Evolutionary conservation across 1,140 invertebrate species (phyloP), one percentile per base, ranked within the genome.

Genomic region (Psix sp.): DNA sequence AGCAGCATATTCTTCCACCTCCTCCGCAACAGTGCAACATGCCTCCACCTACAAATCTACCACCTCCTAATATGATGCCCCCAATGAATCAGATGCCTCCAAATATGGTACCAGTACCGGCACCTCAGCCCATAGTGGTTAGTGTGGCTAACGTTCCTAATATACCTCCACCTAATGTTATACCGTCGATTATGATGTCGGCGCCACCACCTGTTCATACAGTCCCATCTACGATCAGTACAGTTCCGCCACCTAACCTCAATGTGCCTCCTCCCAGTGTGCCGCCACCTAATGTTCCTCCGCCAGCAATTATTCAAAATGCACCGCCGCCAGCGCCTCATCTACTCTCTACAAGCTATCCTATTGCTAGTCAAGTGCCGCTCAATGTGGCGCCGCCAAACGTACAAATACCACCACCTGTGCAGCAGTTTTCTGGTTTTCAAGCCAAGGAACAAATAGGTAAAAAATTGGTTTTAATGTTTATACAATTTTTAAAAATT

Each of bases 21-120:
- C 81, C 84, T 7, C 81, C 84, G 7, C 86, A 84, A 36, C 82
- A 77, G 68, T 88, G 76, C 78, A 86, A 73, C 56, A 82, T 88
- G 57, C 83, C 84, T 11, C 87, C 88, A 18, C 89, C 87, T 3
- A 84, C 88, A 15, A 87, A 87, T 38, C 70, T 89, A 16, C 88
- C 88, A 49, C 86, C 88, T 5, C 87, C 88, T 9, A 88, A 86
- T 74, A 87, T 90, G 45, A 88, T 87, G 33, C 88, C 88, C 0
- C 88, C 89, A 2, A 84, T 86, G 74, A 78, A 83, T 20, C 82
- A 77, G 74, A 84, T 82, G 80, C 84, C 81, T 51, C 87, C 82
- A 16, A 88, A 66, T 38, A 80, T 82, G 57, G 70, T 87, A 57
- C 65, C 84, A 7, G 26, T 68, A n/a, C 16, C 87, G 0, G 87